Percentiles rank a stretch among this genome's conserved stretches.
These are phyloP conservation scores for Microcebus jonahi DNA, from an alignment of 2,113 vertebrate genomes.

Conservation along the genomic window DNA sequence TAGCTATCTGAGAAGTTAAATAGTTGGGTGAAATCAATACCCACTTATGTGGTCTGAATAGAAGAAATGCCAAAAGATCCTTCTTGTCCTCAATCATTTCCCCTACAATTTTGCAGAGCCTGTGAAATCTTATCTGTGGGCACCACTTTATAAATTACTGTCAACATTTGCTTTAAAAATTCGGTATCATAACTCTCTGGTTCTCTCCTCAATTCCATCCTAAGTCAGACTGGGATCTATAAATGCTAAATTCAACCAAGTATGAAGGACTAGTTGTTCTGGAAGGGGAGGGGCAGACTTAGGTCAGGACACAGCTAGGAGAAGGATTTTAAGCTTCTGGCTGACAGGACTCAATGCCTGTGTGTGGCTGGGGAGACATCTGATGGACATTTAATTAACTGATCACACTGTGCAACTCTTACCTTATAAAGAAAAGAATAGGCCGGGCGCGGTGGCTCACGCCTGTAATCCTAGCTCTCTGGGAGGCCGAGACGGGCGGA, in stretches of 20 bases:
- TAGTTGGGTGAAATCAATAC: not conserved
- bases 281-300: not conserved
- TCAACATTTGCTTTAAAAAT: not conserved
- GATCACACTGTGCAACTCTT: not conserved
- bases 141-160: not conserved
- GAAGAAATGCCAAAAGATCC: not conserved
- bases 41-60: not conserved
- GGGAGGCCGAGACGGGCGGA: too few relatives aligned
- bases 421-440: not conserved
- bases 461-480: too few relatives aligned
- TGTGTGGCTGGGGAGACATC: constrained; percentile 14
- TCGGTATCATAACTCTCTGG: not conserved
- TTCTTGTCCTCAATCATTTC: not conserved
- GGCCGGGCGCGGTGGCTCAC: too few relatives aligned
- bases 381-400: constrained; percentile 25
- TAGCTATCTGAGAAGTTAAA: not conserved
- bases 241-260: not conserved
- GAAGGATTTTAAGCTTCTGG: not conserved
- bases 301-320: not conserved
- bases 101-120: not conserved
- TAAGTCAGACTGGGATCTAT: not conserved
- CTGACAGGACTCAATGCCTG: not conserved
- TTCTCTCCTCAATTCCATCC: not conserved
- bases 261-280: not conserved
- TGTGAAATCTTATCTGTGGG: not conserved